Evolutionary conservation across 2,888 invertebrate species (phyloP).

Genomic region (Imbricaverruca yamaguchii): DNA sequence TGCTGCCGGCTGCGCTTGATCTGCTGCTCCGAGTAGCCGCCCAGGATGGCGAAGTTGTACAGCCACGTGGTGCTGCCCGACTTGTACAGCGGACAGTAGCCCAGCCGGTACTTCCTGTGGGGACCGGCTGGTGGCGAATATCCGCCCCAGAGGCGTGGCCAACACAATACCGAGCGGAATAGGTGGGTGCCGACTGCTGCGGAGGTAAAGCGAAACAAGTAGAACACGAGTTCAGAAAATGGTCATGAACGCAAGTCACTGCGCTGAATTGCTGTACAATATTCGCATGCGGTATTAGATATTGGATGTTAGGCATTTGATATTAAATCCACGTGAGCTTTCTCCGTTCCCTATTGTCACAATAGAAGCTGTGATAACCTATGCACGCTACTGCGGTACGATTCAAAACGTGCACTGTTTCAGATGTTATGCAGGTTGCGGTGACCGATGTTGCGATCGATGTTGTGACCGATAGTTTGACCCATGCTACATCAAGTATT

Average conservation of each 20-base stretch:
- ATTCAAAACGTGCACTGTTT: no score
- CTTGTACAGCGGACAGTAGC: slow-evolving; percentile 68
- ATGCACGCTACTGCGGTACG: no score
- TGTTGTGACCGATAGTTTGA: no score
- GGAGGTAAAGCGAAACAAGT: not conserved
- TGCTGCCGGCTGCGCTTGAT: slow-evolving; percentile 38
- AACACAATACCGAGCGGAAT: slow-evolving; percentile 61
- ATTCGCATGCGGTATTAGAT: no score
- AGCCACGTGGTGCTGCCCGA: slow-evolving; percentile 76
- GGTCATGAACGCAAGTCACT: not conserved
- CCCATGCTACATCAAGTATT: no score
- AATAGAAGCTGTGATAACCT: no score
- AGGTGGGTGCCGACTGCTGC: not conserved
- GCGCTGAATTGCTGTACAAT: no score
- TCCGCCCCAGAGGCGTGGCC: slow-evolving; percentile 37
- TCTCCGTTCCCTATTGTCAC: no score
- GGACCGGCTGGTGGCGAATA: slow-evolving; percentile 61
- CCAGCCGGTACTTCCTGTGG: slow-evolving; percentile 56
- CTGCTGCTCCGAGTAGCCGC: slow-evolving; percentile 52
- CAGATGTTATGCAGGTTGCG: no score
- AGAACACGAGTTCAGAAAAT: not conserved
- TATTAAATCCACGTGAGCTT: no score
- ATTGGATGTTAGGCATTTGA: no score
- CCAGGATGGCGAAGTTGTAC: slow-evolving; percentile 49
- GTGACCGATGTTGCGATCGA: no score